Evolutionary conservation across 1,140 invertebrate genomes (phyloP).

Genomic region (Araneus ventricosus): DNA sequence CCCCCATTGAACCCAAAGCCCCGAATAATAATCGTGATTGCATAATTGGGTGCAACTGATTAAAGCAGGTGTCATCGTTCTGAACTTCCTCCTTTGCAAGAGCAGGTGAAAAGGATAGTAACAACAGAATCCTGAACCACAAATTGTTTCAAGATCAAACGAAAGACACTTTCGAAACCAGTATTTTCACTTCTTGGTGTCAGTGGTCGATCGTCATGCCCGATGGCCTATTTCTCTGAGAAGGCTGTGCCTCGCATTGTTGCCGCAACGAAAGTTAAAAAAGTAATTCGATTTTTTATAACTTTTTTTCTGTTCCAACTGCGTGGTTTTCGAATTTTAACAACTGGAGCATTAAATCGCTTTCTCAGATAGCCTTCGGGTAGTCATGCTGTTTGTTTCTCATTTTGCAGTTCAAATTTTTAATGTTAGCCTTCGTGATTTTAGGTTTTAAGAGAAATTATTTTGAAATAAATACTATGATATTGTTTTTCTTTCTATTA

Average conservation of each 20-base stretch:
- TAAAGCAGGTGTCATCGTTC: background rate
- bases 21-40: too few relatives aligned
- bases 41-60: background rate
- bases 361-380: background rate
- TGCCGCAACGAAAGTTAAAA: background rate
- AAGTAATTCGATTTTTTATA: background rate
- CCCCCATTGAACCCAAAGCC: too few relatives aligned
- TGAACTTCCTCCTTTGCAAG: background rate
- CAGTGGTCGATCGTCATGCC: background rate
- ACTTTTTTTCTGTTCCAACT: constrained; percentile 7
- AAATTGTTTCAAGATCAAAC: background rate
- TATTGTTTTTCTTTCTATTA: too few relatives aligned
- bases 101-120: background rate
- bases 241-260: background rate
- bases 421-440: background rate
- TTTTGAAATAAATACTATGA: too few relatives aligned
- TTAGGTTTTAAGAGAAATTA: too few relatives aligned
- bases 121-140: background rate
- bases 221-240: background rate
- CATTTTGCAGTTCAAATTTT: background rate
- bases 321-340: background rate
- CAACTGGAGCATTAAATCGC: background rate
- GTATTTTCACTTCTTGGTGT: background rate
- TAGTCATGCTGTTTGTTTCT: background rate
- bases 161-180: background rate